Conservation (phyloP, 1,140 invertebrate species). For the Hermatobates lingyangjiaoensis region DNA sequence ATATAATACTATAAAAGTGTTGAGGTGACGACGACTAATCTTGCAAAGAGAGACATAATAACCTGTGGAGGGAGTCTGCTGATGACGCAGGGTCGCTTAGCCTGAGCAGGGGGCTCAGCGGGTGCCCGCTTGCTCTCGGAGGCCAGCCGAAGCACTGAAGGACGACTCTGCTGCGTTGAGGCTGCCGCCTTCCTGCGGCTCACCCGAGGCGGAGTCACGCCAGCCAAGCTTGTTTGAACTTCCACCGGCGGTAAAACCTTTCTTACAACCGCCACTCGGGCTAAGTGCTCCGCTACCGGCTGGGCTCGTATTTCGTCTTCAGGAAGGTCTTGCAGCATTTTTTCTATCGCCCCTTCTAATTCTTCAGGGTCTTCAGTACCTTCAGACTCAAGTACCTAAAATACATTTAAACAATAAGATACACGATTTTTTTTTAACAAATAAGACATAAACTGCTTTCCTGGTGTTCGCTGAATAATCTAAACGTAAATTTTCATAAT, state of each 20-base stretch:
- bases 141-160: slow-evolving; percentile 6
- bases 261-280: background rate
- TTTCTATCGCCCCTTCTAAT: slow-evolving; percentile 41
- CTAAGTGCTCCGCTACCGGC: background rate
- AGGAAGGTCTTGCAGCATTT: slow-evolving; percentile 44
- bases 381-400: too few species aligned
- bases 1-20: too few species aligned
- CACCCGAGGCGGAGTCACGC: background rate
- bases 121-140: background rate
- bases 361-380: slow-evolving; percentile 43
- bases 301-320: background rate
- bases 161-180: slow-evolving; percentile 1
- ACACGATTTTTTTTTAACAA: too few species aligned
- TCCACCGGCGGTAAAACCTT: slow-evolving; percentile 5
- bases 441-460: too few species aligned
- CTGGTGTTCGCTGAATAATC: too few species aligned
- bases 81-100: slow-evolving; percentile 1
- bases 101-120: background rate
- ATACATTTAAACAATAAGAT: too few species aligned
- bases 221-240: background rate
- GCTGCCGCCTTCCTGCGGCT: background rate
- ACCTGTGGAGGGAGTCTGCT: too few species aligned
- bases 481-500: too few species aligned
- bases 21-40: too few species aligned
- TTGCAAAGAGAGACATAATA: too few species aligned